phyloP scores from a whole-genome alignment of 2,888 invertebrate species.

The Lepidochrysops patricia region DNA sequence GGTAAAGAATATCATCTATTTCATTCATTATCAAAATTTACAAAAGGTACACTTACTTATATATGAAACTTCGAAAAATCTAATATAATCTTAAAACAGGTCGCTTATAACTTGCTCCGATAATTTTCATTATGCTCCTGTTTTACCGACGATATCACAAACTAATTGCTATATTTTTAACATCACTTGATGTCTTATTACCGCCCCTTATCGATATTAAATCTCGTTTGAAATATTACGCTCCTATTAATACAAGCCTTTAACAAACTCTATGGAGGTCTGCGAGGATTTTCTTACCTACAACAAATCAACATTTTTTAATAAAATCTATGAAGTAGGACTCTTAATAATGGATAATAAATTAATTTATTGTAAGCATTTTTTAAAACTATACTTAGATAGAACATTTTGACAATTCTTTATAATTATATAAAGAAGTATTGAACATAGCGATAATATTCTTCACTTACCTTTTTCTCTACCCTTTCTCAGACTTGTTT shows the following conservation, averaged over 20 bases:
- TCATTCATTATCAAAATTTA: too few relatives aligned
- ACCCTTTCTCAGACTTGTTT: too few relatives aligned
- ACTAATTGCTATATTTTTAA: slow-evolving; percentile 43
- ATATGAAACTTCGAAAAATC: too few relatives aligned
- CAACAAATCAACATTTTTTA: too few relatives aligned
- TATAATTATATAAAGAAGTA: too few relatives aligned
- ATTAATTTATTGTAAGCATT: not conserved
- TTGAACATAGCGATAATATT: too few relatives aligned
- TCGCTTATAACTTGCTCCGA: not conserved
- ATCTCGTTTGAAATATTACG: slow-evolving; percentile 48
- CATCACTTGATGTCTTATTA: slow-evolving; percentile 69
- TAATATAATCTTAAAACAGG: not conserved
- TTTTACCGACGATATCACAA: not conserved
- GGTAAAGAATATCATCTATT: too few relatives aligned
- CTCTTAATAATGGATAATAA: not conserved
- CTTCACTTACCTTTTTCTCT: too few relatives aligned
- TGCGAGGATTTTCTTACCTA: slow-evolving; percentile 12
- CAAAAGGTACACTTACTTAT: too few relatives aligned
- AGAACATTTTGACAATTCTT: too few relatives aligned
- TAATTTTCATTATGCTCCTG: not conserved
- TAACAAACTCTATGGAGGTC: slow-evolving; percentile 36
- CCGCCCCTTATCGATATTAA: slow-evolving; percentile 38
- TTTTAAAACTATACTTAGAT: too few relatives aligned
- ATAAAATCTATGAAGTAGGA: not conserved
- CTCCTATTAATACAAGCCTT: slow-evolving; percentile 50